Conservation (phyloP, 1,140 invertebrate genomes). For the Amyelois transitella region DNA sequence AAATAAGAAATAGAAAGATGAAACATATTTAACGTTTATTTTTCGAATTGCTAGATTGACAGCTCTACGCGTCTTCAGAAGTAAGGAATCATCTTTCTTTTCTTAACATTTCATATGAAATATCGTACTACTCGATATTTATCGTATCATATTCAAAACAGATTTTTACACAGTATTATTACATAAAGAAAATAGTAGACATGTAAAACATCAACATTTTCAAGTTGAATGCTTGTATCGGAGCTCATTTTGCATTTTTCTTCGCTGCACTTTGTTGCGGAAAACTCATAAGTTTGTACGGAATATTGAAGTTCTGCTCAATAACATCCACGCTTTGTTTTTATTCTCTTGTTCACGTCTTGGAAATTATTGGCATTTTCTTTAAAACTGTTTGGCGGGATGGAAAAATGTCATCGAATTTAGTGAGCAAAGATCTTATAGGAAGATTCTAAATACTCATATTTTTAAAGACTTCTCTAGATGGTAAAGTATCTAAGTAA, state of each 20-base stretch:
- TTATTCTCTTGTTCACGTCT: conserved; percentile 13
- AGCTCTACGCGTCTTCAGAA: too few species aligned
- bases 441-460: too few species aligned
- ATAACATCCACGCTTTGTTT: conserved; percentile 13
- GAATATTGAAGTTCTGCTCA: conserved; percentile 16
- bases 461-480: too few species aligned
- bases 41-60: too few species aligned
- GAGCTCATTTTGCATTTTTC: conserved; percentile 6
- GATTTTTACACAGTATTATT: too few species aligned
- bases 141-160: too few species aligned
- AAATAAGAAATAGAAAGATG: too few species aligned
- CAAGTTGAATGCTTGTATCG: neutral
- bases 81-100: too few species aligned
- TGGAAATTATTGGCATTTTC: neutral
- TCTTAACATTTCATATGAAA: too few species aligned
- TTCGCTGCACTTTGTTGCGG: neutral
- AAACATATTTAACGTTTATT: too few species aligned
- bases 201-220: neutral
- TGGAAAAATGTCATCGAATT: neutral
- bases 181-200: neutral
- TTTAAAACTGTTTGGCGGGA: neutral
- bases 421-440: neutral
- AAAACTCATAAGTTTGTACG: conserved; percentile 17
- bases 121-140: too few species aligned
- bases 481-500: too few species aligned